phyloP scores from a whole-genome alignment of 1,140 invertebrate species.

The Cotesia chilonis region DNA sequence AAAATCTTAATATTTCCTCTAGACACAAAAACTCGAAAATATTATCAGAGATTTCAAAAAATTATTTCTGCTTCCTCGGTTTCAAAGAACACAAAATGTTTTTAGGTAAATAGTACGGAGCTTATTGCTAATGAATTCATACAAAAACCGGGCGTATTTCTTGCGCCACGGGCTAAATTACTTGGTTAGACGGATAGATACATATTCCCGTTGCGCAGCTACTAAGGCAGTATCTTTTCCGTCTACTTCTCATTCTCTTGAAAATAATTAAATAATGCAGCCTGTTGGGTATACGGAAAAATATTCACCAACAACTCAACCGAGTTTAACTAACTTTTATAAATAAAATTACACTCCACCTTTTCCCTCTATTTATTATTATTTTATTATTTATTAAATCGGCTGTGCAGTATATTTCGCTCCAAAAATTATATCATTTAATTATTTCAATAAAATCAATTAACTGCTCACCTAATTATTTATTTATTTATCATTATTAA shows the following conservation, averaged over 20 bases:
- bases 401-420: too few species aligned
- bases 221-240: neutral
- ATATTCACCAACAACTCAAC: constrained; percentile 19
- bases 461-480: too few species aligned
- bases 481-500: too few species aligned
- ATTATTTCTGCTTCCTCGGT: neutral
- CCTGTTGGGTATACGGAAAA: constrained; percentile 18
- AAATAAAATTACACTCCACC: neutral
- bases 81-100: constrained; percentile 8
- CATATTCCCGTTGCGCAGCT: constrained; percentile 3
- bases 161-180: constrained; percentile 34
- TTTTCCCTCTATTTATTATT: too few species aligned
- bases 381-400: neutral
- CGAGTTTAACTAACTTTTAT: constrained; percentile 7
- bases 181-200: constrained; percentile 34
- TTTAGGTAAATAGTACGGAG: constrained; percentile 26
- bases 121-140: constrained; percentile 33
- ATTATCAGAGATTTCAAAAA: too few species aligned
- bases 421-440: too few species aligned
- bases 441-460: too few species aligned
- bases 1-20: neutral
- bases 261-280: constrained; percentile 28
- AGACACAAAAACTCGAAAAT: neutral
- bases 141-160: constrained; percentile 24
- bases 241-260: constrained; percentile 5